Conservation (phyloP, 2,888 invertebrate genomes). For the Sceliomorpha sp. region DNA sequence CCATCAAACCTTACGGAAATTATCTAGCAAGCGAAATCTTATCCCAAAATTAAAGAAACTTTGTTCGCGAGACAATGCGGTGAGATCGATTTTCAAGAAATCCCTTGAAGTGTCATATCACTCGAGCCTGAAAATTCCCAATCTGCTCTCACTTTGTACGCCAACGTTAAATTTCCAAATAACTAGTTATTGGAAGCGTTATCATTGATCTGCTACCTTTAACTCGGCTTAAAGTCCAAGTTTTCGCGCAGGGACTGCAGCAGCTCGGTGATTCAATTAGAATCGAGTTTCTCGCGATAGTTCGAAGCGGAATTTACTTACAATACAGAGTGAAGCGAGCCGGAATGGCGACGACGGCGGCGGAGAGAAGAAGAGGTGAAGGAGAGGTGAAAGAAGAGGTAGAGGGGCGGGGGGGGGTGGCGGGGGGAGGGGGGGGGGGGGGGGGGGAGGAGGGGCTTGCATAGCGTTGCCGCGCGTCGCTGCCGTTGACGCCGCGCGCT, state of each 20-base stretch:
- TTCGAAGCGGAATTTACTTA: conserved; percentile 48
- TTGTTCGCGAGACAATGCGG: too few species aligned
- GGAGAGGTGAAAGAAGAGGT: conserved; percentile 53
- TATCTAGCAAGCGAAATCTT: too few species aligned
- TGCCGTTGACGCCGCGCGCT: too few species aligned
- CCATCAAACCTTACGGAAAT: too few species aligned
- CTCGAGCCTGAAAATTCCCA: neutral
- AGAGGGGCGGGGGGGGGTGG: too few species aligned
- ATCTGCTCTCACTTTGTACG: neutral
- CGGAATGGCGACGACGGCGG: conserved; percentile 26
- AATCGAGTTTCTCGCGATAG: conserved; percentile 46
- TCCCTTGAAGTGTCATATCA: neutral
- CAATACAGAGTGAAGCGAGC: conserved; percentile 46
- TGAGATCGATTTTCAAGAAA: neutral
- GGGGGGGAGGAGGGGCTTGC: too few species aligned
- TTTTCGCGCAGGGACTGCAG: conserved; percentile 34
- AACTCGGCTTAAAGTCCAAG: conserved; percentile 17
- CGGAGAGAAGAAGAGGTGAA: conserved; percentile 7
- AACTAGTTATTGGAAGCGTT: conserved; percentile 11
- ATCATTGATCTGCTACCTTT: conserved; percentile 10
- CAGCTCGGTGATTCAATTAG: conserved; percentile 49
- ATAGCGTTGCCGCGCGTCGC: too few species aligned
- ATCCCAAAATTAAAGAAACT: too few species aligned
- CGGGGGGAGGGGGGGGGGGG: too few species aligned
- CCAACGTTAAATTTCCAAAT: neutral